Evolutionary conservation across 2,113 vertebrate genomes (phyloP), one percentile per base, ranked within the genome.

Genomic region (Phyllostomus discolor): DNA sequence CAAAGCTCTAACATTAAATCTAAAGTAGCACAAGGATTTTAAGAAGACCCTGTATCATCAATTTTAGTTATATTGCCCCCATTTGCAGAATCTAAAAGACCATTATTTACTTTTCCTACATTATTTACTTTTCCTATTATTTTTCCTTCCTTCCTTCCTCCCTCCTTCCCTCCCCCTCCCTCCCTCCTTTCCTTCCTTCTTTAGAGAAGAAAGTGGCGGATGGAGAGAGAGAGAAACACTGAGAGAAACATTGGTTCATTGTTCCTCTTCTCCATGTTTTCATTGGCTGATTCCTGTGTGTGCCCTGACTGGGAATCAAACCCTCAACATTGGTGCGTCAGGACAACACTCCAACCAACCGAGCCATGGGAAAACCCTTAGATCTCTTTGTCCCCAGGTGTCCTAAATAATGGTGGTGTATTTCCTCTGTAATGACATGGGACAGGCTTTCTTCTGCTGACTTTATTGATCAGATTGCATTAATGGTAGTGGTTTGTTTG

Each of bases 101-200:
- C 22, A 19, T 26, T 91, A 35, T 79, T 92, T 95, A 70, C 9
- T 97, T 80, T 96, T 91, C 70, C 85, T 93, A 41, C 38, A 69
- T 70, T 95, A 62, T 93, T 96, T 97, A 41, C 9, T 97, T 80
- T 96, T 91, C 70, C 85, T 93, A 69, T 70, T 95, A 62, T 93
- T 96, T 97, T 89, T 57, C 38, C 10, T 62, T 11, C 10, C 24
- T 62, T 28, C 59, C 10, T 59, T 7, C 57, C 24, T 59, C 24
- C 24, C 7, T 26, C 7, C 24, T 10, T 59, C 24, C 15, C 17
- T 59, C 8, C 20, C 17, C 19, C 52, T 54, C 2, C 19, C 52
- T 54, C 5, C 5, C 57, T 20, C 22, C 19, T 6, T 57, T 24
- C 7, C 19, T 59, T 59, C 28, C 8, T 62, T 64, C 31, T 28